Conservation (phyloP, 2,113 vertebrate genomes). For the Dendropsophus ebraccatus region DNA sequence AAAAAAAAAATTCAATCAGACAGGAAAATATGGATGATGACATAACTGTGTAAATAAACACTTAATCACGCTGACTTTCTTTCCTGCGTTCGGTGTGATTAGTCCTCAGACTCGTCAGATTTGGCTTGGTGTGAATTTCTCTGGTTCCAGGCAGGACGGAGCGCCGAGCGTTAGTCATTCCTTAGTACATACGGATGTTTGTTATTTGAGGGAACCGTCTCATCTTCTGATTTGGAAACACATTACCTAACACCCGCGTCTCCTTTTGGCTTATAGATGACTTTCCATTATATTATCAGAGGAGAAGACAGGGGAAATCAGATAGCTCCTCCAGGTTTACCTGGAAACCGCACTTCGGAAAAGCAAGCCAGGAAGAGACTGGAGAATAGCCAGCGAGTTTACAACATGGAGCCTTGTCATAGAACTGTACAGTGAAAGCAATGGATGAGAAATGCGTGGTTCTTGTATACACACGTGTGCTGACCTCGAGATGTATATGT, state of each 20-base stretch:
- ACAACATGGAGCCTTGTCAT: background rate
- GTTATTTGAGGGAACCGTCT: slow-evolving; percentile 39
- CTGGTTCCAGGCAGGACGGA: background rate
- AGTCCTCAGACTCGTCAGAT: slow-evolving; percentile 1
- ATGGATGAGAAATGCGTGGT: background rate
- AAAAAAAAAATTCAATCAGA: slow-evolving; percentile 13
- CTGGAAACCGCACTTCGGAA: slow-evolving; percentile 43
- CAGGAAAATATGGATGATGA: slow-evolving; percentile 41
- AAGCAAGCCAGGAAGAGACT: slow-evolving; percentile 12
- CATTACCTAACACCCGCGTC: slow-evolving; percentile 21
- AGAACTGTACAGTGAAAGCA: background rate
- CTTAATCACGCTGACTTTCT: slow-evolving; percentile 4
- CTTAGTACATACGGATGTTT: slow-evolving; percentile 35
- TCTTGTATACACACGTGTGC: background rate
- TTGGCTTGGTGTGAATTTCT: slow-evolving; percentile 30
- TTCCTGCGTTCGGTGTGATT: slow-evolving; percentile 20
- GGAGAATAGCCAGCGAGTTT: slow-evolving; percentile 15
- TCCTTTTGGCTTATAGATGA: slow-evolving; percentile 25
- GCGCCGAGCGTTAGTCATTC: slow-evolving; percentile 27
- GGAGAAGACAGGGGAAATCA: slow-evolving; percentile 30
- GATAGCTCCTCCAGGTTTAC: slow-evolving; percentile 35
- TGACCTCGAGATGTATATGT: background rate
- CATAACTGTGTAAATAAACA: slow-evolving; percentile 36
- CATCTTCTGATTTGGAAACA: slow-evolving; percentile 40
- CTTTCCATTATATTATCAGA: slow-evolving; percentile 36